Base-by-base conservation (phyloP, 2,113 vertebrate genomes). In the Echinops telfairi region DNA sequence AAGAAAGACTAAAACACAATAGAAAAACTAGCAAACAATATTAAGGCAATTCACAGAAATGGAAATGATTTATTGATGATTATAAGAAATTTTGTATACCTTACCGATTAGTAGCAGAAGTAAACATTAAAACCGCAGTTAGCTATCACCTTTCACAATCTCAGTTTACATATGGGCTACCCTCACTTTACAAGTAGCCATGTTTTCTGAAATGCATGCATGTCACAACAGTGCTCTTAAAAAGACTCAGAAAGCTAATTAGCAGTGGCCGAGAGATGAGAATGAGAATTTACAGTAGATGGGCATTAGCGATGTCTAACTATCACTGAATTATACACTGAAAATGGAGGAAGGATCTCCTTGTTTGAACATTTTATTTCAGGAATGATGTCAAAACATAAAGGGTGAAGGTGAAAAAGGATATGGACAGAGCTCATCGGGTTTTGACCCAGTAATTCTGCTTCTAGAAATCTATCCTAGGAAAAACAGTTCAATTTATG, bases 241-340 rank as follows among this genome's bases (percentile, higher is more conserved):
- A 60, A 60, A 60, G 47, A 92, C 73, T 76, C 31, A n/a, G 82
- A 95, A 92, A 77, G 36, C 73, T 58, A 60, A n/a, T 81, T 31
- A 78, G 60, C 47, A 11, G 66, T 20, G 60, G 33, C 58, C 95
- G 10, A 33, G n/a, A 40, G 33, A 14, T 73, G 40, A 79, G 33
- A 66, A 80, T 17, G 2, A n/a, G 23, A 31, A 75, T 36, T 36
- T 29, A 33, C 75, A 60, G 0, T 85, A 60, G 76, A 68, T 80
- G 66, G 73, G 38, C 53, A 58, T 16, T 77, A 86, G 73, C 8
- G 68, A 31, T 87, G 78, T 89, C 82, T 19, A 31, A 20, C 40
- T 68, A 16, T 73, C 38, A 80, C 31, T 33, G 73, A 62, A 91
- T 40, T 40, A 83, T 92, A 19, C 70, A 82, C 89, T 92, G 31